phyloP scores from a whole-genome alignment of 2,797 vertebrate species.

The Microhierax caerulescens region DNA sequence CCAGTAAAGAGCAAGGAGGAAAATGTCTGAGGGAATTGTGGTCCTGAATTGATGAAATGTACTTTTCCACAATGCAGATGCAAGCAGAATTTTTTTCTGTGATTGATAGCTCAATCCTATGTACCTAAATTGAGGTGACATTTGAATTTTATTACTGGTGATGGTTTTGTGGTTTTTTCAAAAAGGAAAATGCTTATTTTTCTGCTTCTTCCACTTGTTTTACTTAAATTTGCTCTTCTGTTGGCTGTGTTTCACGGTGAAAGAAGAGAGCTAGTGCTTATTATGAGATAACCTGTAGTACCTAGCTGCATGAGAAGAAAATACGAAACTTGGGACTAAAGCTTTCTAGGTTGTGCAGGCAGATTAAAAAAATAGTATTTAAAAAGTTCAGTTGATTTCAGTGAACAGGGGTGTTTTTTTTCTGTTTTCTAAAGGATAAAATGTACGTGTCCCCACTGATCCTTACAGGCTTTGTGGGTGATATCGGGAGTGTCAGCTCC shows the following conservation, averaged over 20 bases:
- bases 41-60: not conserved
- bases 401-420: accelerated
- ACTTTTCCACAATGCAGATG: not conserved
- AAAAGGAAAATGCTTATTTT: not conserved
- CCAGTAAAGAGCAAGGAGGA: not conserved
- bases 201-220: not conserved
- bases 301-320: not conserved
- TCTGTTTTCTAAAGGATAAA: not conserved
- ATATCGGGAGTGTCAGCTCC: not conserved
- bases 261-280: not conserved
- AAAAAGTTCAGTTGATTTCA: not conserved
- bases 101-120: not conserved
- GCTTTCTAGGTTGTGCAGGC: not conserved
- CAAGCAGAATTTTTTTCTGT: not conserved
- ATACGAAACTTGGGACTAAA: not conserved
- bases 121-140: not conserved
- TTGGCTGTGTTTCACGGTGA: not conserved
- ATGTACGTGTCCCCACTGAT: not conserved
- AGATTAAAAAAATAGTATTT: not conserved
- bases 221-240: not conserved
- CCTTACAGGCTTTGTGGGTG: not conserved
- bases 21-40: not conserved
- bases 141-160: not conserved
- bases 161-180: not conserved
- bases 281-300: not conserved